phyloP scores from a whole-genome alignment of 2,113 vertebrate genomes.

The Nettapus auritus region DNA sequence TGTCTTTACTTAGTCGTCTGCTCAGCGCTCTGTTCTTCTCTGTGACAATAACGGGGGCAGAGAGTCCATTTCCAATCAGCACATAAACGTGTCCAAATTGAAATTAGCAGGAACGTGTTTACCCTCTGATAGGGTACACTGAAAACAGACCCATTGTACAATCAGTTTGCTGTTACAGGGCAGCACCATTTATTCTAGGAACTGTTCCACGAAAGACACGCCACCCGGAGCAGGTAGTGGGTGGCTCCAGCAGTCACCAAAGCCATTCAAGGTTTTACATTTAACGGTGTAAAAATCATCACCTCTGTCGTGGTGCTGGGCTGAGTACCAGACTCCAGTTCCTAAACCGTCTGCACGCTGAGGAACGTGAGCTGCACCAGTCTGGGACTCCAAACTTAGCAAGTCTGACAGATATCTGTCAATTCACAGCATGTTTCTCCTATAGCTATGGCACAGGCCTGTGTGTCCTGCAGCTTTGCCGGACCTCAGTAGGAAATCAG shows the following conservation, averaged over 20 bases:
- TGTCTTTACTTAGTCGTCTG: neutral
- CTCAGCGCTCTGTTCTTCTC: neutral
- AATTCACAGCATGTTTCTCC: neutral
- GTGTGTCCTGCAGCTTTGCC: neutral
- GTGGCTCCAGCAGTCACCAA: neutral
- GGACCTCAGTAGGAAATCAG: rapidly evolving
- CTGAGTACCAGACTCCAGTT: neutral
- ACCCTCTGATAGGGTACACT: neutral
- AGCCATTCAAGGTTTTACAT: neutral
- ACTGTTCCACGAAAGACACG: neutral
- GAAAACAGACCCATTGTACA: neutral
- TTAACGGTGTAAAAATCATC: neutral
- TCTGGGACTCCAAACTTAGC: neutral
- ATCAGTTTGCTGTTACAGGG: rapidly evolving
- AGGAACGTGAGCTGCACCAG: neutral
- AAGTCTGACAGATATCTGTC: neutral
- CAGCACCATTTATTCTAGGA: neutral
- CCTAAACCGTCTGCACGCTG: neutral
- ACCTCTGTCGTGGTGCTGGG: neutral
- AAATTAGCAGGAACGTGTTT: neutral
- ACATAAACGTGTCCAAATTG: neutral
- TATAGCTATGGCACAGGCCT: neutral
- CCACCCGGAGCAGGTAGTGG: neutral
- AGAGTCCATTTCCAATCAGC: neutral
- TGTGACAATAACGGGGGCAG: neutral